phyloP scores from a whole-genome alignment of 2,113 vertebrate species.

The Esox niger region DNA sequence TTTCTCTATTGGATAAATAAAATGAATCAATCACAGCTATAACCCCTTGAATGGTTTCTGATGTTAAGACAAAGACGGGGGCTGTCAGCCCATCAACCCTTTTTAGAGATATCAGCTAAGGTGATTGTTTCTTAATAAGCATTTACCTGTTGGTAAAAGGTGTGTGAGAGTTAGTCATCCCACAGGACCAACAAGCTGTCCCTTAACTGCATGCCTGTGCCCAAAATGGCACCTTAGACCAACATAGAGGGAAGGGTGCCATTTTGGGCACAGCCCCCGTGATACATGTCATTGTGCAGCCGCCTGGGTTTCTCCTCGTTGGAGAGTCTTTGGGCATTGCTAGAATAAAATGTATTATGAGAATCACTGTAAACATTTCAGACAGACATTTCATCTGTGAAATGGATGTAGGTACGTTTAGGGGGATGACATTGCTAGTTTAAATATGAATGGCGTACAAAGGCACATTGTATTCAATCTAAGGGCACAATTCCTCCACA shows the following conservation, averaged over 20 bases:
- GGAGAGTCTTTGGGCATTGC: slow-evolving; percentile 40
- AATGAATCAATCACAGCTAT: slow-evolving; percentile 66
- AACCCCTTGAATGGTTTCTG: slow-evolving; percentile 61
- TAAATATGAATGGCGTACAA: slow-evolving; percentile 74
- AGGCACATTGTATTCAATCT: slow-evolving; percentile 87
- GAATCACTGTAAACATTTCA: slow-evolving; percentile 39
- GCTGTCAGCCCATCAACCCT: slow-evolving; percentile 27
- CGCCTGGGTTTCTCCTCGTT: slow-evolving; percentile 2
- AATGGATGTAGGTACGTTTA: slow-evolving; percentile 51
- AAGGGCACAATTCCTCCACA: slow-evolving; percentile 78
- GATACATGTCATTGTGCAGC: slow-evolving; percentile 24
- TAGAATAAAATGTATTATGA: slow-evolving; percentile 17
- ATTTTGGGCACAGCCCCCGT: slow-evolving; percentile 24
- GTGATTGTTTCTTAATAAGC: slow-evolving; percentile 9
- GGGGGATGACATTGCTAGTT: too few species aligned
- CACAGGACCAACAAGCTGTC: too few species aligned
- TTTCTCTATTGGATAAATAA: slow-evolving; percentile 66
- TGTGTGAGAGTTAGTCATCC: slow-evolving; percentile 6
- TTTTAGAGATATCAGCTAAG: slow-evolving; percentile 41
- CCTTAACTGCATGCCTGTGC: too few species aligned
- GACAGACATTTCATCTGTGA: slow-evolving; percentile 62
- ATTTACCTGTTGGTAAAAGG: slow-evolving; percentile 47
- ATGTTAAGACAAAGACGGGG: slow-evolving; percentile 71
- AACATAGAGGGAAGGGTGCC: background rate
- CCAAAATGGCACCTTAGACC: background rate